phyloP scores from a whole-genome alignment of 2,888 invertebrate species.

The Caenorhabditis angaria region DNA sequence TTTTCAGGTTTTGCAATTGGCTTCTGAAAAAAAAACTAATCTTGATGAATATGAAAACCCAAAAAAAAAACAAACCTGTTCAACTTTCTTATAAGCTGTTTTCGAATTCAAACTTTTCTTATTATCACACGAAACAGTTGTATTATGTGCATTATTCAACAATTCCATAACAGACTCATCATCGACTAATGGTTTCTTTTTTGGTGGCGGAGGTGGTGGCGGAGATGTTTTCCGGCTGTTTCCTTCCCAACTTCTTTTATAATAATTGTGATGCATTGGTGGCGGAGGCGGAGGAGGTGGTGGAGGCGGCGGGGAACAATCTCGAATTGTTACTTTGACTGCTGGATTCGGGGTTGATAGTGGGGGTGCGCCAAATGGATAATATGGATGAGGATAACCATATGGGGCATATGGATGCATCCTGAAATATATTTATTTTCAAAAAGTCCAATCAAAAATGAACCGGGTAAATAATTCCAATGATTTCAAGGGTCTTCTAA shows the following conservation, averaged over 20 bases:
- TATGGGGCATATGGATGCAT: constrained; percentile 10
- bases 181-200: constrained; percentile 6
- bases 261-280: background rate
- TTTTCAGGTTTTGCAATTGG: background rate
- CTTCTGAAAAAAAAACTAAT: background rate
- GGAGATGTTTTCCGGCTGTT: background rate
- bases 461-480: too few relatives aligned
- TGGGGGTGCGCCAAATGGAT: background rate
- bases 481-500: background rate
- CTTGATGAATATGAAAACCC: background rate
- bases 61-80: background rate
- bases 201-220: constrained; percentile 15
- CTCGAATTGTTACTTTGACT: constrained; percentile 8
- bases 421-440: background rate
- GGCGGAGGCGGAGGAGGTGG: constrained; percentile 6
- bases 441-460: background rate
- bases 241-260: background rate
- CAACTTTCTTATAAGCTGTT: background rate
- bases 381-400: constrained; percentile 5
- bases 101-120: background rate
- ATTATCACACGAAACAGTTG: constrained; percentile 17
- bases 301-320: constrained; percentile 9
- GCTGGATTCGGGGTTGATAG: constrained; percentile 1
- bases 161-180: constrained; percentile 12
- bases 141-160: constrained; percentile 17